Base-by-base conservation (phyloP, 2,888 invertebrate genomes). In the Andrena fulva region DNA sequence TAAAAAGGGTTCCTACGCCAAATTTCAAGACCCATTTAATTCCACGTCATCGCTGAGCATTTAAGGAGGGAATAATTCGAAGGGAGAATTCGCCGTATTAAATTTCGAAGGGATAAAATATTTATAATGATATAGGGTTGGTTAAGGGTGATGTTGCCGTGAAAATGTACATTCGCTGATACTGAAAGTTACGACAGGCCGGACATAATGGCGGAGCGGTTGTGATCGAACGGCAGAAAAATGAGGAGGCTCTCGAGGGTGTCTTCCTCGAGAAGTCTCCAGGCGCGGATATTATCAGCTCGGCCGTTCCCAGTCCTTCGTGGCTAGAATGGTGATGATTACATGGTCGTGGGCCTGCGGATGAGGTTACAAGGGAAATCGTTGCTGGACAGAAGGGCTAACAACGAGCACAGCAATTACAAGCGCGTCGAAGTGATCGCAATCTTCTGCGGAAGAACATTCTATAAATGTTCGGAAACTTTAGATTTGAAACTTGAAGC, bases 401-500 rank as follows among this genome's bases (percentile, higher is more conserved):
- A 75, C 80, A 82, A 82, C 84, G 62, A 84, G 85, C 84, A 87
- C 69, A 79, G 84, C 82, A 87, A 86, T 87, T 87, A 86, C 76
- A 77, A 77, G 77, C 70, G 77, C 79, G 67, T 54, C 56, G 66
- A 63, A 66, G 76, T 72, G 82, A 84, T 87, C 75, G 76, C 70
- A 78, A 86, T 86, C 86, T 69, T 59, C 31, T 4, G n/a, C 56
- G 48, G 56, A 63, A 69, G 62, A 29, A 35, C 62, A 42, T 54
- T 71, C 33, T 56, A 48, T 64, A 50, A 27, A 59, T 35, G 70
- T 20, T 31, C 27, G 7, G 29, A 63, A 60, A 67, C 50, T 63
- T 60, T 56, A 24, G 59, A 64, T 31, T 56, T 24, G 27, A 27
- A 54, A 50, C 52, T 20, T 69, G 42, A 52, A 16, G 24, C 24